A percentile compares a stretch with the other conserved stretches of the same genome.
Evolutionary conservation across 2,113 vertebrate genomes (phyloP).

Genomic region (Oreochromis aureus): DNA sequence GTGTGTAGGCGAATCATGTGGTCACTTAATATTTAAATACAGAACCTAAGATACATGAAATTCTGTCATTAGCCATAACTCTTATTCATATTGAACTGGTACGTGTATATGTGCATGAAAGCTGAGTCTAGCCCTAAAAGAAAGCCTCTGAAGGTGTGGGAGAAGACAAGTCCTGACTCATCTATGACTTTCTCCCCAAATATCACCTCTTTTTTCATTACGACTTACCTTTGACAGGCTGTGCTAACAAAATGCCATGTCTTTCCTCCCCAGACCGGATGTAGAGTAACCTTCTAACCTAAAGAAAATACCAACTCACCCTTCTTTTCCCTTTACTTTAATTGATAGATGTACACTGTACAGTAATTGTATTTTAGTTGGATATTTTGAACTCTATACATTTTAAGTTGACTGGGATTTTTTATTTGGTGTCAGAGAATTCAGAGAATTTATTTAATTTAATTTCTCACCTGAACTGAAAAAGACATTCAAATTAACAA

Average conservation of each 20-base stretch:
- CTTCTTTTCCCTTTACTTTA: not conserved
- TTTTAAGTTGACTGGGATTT: not conserved
- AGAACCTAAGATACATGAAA: not conserved
- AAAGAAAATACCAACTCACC: not conserved
- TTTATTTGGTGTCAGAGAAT: not conserved
- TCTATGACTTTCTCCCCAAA: not conserved
- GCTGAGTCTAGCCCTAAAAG: not conserved
- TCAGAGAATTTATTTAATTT: not conserved
- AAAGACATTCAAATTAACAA: not conserved
- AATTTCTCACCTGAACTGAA: not conserved
- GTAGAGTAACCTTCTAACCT: not conserved
- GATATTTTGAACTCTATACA: not conserved
- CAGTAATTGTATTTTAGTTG: not conserved
- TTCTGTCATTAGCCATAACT: not conserved
- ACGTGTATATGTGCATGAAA: not conserved
- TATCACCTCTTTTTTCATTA: not conserved
- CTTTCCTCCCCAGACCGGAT: not conserved
- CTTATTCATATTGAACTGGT: not conserved
- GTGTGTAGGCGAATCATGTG: not conserved
- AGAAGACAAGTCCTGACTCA: slow-evolving; percentile 6
- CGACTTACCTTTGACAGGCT: not conserved
- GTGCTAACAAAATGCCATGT: not conserved
- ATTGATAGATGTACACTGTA: not conserved
- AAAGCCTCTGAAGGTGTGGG: not conserved
- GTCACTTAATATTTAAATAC: not conserved